These are phyloP conservation scores for Petrocephalus schoutedeni DNA, from an alignment of 2,797 vertebrate species.

Conservation along the genomic window DNA sequence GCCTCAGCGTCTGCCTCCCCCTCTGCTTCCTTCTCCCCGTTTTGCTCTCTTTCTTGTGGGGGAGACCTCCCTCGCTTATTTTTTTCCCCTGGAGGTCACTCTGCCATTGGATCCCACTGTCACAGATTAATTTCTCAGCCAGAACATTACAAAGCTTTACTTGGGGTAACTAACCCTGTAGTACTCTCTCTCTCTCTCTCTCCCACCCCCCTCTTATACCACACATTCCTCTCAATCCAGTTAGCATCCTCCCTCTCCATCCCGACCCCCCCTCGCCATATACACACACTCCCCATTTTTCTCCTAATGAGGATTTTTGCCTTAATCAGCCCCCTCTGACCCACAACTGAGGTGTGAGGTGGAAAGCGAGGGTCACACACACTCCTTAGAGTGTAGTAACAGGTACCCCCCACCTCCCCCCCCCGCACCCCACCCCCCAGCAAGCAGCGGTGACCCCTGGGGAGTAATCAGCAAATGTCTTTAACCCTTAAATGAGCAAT, in stretches of 20 bases:
- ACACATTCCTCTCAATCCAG: constrained; percentile 49
- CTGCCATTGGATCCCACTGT: constrained; percentile 47
- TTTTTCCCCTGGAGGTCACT: not conserved
- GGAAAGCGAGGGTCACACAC: not conserved
- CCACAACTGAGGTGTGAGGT: not conserved
- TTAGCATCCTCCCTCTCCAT: constrained; percentile 40
- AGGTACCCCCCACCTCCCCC: not conserved
- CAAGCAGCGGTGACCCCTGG: not conserved
- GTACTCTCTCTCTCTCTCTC: constrained; percentile 23
- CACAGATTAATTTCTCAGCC: constrained; percentile 40
- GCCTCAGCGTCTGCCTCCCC: constrained; percentile 16
- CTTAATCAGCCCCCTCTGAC: constrained; percentile 8
- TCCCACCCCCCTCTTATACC: not conserved
- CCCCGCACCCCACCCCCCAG: not conserved
- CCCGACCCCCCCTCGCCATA: constrained; percentile 18
- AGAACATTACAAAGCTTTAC: constrained; percentile 61
- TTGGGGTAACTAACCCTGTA: constrained; percentile 59
- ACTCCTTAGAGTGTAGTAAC: not conserved
- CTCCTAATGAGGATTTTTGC: constrained; percentile 55
- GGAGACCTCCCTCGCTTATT: constrained; percentile 5
- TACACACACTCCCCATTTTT: constrained; percentile 43
- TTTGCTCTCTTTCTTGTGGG: not conserved
- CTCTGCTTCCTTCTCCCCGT: constrained; percentile 37
- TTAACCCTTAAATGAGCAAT: not conserved
- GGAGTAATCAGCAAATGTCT: not conserved